Evolutionary conservation across 2,888 invertebrate genomes (phyloP).

Genomic region (Drosophila borborema): DNA sequence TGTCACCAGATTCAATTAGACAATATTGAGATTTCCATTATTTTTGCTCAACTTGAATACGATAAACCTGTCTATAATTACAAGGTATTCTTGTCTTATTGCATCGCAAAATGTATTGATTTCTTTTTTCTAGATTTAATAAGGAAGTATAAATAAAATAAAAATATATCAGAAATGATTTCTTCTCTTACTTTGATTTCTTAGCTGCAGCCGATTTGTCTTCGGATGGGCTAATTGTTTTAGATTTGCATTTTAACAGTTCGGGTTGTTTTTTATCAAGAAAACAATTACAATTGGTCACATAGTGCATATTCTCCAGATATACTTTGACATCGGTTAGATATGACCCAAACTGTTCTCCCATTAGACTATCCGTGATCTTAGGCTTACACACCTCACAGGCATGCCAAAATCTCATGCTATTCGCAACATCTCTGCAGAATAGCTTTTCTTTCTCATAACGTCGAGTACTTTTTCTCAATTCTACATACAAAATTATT

Average conservation of each 20-base stretch:
- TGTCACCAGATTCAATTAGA: neutral
- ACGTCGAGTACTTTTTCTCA: rapidly evolving
- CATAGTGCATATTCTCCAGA: neutral
- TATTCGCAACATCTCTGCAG: slow-evolving; percentile 18
- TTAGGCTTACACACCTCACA: neutral
- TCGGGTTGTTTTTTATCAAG: neutral
- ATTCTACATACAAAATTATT: neutral
- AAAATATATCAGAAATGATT: no score
- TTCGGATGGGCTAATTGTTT: neutral
- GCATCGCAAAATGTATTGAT: no score
- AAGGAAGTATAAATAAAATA: no score
- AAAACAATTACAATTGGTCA: slow-evolving; percentile 20
- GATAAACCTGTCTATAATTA: no score
- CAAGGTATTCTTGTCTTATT: no score
- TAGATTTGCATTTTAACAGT: neutral
- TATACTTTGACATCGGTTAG: neutral
- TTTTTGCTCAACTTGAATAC: neutral
- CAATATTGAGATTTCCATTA: neutral
- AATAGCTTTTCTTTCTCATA: neutral
- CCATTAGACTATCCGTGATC: neutral
- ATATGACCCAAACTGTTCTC: rapidly evolving
- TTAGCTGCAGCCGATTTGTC: neutral
- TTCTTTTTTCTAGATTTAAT: neutral
- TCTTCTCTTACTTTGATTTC: neutral
- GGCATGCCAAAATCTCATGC: slow-evolving; percentile 26